Conservation (phyloP, 2,888 invertebrate species). For the Sinhomidia bicolor region DNA sequence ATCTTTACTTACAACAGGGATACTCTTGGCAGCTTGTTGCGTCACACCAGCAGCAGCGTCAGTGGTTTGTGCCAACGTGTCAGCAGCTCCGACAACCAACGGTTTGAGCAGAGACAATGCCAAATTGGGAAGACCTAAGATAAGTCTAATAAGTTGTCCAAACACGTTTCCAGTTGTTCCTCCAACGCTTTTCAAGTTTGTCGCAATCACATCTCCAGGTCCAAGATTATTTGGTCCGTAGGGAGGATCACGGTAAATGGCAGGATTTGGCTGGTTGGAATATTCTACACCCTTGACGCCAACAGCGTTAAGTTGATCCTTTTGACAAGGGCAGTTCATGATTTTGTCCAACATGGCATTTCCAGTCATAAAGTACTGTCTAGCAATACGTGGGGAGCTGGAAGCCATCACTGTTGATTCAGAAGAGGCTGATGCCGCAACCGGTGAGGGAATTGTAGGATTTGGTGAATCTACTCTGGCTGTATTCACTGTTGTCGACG, state of each 20-base stretch:
- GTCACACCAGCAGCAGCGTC: slow-evolving; percentile 80
- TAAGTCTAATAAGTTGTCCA: slow-evolving; percentile 80
- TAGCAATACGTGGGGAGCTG: slow-evolving; percentile 79
- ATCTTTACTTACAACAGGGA: slow-evolving; percentile 79
- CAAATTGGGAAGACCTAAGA: slow-evolving; percentile 80
- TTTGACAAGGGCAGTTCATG: slow-evolving; percentile 80
- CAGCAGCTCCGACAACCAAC: slow-evolving; percentile 80
- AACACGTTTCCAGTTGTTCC: slow-evolving; percentile 80
- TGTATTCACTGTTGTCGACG: slow-evolving; percentile 51
- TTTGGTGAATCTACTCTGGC: slow-evolving; percentile 51
- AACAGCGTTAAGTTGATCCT: slow-evolving; percentile 79
- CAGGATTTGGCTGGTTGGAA: slow-evolving; percentile 79
- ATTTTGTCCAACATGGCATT: slow-evolving; percentile 80
- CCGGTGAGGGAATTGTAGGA: slow-evolving; percentile 77
- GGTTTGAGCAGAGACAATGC: slow-evolving; percentile 79
- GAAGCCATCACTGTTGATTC: slow-evolving; percentile 70
- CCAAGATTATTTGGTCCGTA: slow-evolving; percentile 80
- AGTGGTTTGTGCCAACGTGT: slow-evolving; percentile 80
- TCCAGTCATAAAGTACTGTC: slow-evolving; percentile 80
- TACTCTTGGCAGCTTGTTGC: slow-evolving; percentile 80
- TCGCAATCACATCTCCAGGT: slow-evolving; percentile 80
- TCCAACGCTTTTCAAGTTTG: slow-evolving; percentile 80
- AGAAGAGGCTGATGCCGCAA: slow-evolving; percentile 72
- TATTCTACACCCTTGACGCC: slow-evolving; percentile 80
- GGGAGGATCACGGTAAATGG: slow-evolving; percentile 80